These are phyloP conservation scores for Chouioia cunea DNA, from an alignment of 2,888 invertebrate genomes.

Conservation along the genomic window DNA sequence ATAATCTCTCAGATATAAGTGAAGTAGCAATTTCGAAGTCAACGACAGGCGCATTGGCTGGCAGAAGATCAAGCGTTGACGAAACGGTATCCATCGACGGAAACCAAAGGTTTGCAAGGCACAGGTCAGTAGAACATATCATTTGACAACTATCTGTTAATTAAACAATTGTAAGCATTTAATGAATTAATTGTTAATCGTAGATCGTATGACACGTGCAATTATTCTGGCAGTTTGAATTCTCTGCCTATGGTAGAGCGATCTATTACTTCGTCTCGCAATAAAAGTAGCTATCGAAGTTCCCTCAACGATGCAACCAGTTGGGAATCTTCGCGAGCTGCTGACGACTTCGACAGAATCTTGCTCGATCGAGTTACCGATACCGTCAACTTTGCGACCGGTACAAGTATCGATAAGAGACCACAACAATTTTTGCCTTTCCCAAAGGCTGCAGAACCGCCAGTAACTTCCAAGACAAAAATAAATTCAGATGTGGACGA, in stretches of 20 bases:
- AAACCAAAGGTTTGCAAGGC: constrained; percentile 27
- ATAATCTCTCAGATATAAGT: constrained; percentile 62
- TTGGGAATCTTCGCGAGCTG: constrained; percentile 52
- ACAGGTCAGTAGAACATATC: constrained; percentile 10
- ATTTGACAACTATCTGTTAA: too few species aligned
- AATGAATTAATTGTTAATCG: not conserved
- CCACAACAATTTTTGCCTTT: constrained; percentile 21
- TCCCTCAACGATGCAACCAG: constrained; percentile 62
- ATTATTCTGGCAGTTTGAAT: constrained; percentile 61
- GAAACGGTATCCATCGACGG: constrained; percentile 50
- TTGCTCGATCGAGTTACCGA: not conserved
- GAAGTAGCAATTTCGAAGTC: constrained; percentile 53
- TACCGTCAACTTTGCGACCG: not conserved
- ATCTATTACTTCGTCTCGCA: constrained; percentile 47
- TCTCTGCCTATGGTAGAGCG: constrained; percentile 54
- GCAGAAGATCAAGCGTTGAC: constrained; percentile 51
- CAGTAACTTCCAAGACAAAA: constrained; percentile 21
- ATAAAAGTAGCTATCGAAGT: constrained; percentile 56
- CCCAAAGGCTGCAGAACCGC: not conserved
- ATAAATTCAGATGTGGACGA: constrained; percentile 36
- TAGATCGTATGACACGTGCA: constrained; percentile 50
- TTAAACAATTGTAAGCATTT: not conserved
- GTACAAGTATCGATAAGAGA: not conserved
- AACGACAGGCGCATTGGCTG: constrained; percentile 42
- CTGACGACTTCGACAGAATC: constrained; percentile 28